Conservation (phyloP, 2,113 vertebrate species). For the Leiothrix lutea region DNA sequence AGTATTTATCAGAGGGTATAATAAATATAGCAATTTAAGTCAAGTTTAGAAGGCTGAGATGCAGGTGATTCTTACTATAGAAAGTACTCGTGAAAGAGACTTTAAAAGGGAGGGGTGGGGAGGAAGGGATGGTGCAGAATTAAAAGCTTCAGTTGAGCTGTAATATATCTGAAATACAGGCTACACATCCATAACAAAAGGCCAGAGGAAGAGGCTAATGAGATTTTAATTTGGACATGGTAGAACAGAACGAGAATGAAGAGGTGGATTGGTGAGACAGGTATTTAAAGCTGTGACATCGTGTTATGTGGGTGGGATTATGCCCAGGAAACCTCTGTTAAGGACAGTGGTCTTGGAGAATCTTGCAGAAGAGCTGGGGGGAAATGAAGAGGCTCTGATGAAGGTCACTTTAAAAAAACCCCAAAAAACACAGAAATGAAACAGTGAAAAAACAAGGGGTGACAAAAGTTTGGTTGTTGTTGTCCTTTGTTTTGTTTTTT, state of each 20-base stretch:
- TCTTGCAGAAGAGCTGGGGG: not conserved
- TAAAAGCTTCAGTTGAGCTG: not conserved
- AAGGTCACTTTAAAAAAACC: not conserved
- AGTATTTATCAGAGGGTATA: not conserved
- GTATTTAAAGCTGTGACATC: not conserved
- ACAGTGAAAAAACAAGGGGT: not conserved
- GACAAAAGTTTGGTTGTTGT: not conserved
- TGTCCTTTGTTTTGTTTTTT: not conserved
- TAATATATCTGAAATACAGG: not conserved
- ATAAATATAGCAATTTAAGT: not conserved
- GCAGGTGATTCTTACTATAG: not conserved
- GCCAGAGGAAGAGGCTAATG: not conserved
- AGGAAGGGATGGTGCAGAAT: not conserved
- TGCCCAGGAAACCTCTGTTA: not conserved
- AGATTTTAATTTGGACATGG: not conserved
- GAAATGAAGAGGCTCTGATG: not conserved
- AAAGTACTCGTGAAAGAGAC: not conserved
- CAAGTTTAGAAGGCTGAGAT: not conserved
- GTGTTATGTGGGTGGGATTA: not conserved
- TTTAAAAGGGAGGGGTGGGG: fast-evolving
- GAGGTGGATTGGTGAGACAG: not conserved
- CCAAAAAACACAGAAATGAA: not conserved
- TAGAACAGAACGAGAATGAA: not conserved
- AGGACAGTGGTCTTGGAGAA: not conserved
- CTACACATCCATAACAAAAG: not conserved